Conservation (phyloP, 1,140 invertebrate species). For the Diabrotica undecimpunctata region DNA sequence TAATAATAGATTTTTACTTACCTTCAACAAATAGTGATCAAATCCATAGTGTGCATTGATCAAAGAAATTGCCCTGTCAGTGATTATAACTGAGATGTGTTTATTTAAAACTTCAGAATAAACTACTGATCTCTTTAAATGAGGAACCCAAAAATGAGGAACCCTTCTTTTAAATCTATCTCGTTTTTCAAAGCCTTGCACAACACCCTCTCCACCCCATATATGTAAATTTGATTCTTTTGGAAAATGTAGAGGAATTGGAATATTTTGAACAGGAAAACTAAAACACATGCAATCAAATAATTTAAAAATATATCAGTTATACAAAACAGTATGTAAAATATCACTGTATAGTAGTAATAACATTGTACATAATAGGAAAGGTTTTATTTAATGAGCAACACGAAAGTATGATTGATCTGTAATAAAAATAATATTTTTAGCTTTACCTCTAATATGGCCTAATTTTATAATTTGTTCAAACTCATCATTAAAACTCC, state of each 20-base stretch:
- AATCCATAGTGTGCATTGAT: constrained; percentile 92
- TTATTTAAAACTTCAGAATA: constrained; percentile 92
- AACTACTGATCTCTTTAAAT: constrained; percentile 72
- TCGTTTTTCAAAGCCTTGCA: constrained; percentile 83
- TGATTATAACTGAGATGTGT: constrained; percentile 77
- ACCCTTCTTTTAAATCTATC: constrained; percentile 56
- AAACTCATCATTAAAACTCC: no score
- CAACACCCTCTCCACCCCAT: constrained; percentile 94
- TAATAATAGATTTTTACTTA: constrained; percentile 38
- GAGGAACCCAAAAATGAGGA: constrained; percentile 85
- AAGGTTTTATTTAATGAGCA: no score
- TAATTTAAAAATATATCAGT: no score
- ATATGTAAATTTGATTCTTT: constrained; percentile 80
- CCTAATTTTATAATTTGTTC: no score
- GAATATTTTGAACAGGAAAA: constrained; percentile 68
- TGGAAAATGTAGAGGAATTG: constrained; percentile 75
- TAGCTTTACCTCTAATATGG: no score
- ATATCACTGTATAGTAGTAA: no score
- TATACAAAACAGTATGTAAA: no score
- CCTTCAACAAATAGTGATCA: constrained; percentile 91
- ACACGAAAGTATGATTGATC: no score
- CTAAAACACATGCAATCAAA: constrained; percentile 44
- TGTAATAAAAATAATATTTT: no score
- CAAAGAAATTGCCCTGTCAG: constrained; percentile 72
- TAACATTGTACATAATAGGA: no score